A percentile compares a stretch with the other conserved stretches of the same genome.
Evolutionary conservation across 1,140 invertebrate species (phyloP).

Genomic region (Homalodisca vitripennis): DNA sequence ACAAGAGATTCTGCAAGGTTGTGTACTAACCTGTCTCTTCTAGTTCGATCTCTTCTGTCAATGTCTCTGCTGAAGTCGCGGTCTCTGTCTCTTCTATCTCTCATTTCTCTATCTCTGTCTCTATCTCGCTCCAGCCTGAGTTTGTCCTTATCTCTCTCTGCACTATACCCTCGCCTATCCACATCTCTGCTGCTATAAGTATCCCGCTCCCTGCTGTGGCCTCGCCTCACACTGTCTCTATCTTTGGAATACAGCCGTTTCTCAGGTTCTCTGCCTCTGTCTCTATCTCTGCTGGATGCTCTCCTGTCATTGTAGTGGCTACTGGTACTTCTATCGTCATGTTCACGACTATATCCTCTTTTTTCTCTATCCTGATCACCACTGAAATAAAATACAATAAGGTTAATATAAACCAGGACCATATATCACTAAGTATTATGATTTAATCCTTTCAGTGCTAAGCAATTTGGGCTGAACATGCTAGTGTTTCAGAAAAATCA

Average conservation of each 20-base stretch:
- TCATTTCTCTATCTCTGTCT: conserved; percentile 29
- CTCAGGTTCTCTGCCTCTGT: background rate
- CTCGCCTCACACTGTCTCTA: background rate
- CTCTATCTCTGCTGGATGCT: background rate
- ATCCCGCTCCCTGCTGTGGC: background rate
- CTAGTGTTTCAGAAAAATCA: background rate
- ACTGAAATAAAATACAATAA: background rate
- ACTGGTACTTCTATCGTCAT: background rate
- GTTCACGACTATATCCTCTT: background rate
- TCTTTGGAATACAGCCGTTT: background rate
- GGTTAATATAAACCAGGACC: background rate
- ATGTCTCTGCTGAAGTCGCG: conserved; percentile 25
- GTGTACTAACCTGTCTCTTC: conserved; percentile 15
- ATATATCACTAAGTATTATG: background rate
- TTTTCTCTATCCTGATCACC: background rate
- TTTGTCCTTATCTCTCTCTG: conserved; percentile 34
- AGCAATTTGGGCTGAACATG: background rate
- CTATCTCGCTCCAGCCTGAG: conserved; percentile 38
- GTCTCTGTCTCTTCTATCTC: conserved; percentile 29
- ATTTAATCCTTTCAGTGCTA: background rate
- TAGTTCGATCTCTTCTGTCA: conserved; percentile 23
- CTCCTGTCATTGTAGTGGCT: background rate
- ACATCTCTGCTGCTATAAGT: conserved; percentile 13
- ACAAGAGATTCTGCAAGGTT: background rate
- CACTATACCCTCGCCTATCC: conserved; percentile 30